Evolutionary conservation across 1,140 invertebrate genomes (phyloP).

Genomic region (Amyelois transitella): DNA sequence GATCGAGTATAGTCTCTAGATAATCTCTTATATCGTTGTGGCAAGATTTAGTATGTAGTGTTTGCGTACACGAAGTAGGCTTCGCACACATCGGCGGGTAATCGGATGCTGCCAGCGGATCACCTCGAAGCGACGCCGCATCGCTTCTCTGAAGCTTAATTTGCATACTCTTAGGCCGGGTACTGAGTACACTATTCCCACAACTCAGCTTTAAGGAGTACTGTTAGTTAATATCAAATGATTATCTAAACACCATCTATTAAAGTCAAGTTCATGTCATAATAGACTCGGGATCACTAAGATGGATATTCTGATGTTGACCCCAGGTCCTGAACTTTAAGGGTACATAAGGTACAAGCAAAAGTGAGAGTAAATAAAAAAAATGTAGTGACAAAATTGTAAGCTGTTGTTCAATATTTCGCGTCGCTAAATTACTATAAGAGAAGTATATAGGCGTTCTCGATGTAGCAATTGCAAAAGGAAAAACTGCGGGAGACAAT

Average conservation of each 20-base stretch:
- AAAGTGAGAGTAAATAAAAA: too few species aligned
- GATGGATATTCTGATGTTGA: too few species aligned
- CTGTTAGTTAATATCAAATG: constrained; percentile 6
- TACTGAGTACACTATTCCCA: constrained; percentile 31
- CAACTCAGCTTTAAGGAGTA: constrained; percentile 30
- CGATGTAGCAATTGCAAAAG: constrained; percentile 35
- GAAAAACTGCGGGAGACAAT: constrained; percentile 51
- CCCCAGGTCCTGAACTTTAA: too few species aligned
- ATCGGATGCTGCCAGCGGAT: neutral
- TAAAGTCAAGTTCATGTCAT: too few species aligned
- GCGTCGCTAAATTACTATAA: constrained; percentile 5
- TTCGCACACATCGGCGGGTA: neutral
- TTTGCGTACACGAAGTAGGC: neutral
- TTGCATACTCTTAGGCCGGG: constrained; percentile 53
- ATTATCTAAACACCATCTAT: too few species aligned
- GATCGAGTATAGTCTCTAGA: too few species aligned
- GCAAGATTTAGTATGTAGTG: neutral
- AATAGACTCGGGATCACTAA: too few species aligned
- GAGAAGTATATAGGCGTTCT: constrained; percentile 17
- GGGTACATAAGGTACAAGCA: too few species aligned
- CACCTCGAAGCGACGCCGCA: neutral
- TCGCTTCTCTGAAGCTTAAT: constrained; percentile 49
- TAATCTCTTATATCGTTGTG: too few species aligned
- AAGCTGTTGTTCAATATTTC: neutral
- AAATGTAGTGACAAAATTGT: too few species aligned